Evolutionary conservation across 2,113 vertebrate genomes (phyloP).

Genomic region (Puma concolor): DNA sequence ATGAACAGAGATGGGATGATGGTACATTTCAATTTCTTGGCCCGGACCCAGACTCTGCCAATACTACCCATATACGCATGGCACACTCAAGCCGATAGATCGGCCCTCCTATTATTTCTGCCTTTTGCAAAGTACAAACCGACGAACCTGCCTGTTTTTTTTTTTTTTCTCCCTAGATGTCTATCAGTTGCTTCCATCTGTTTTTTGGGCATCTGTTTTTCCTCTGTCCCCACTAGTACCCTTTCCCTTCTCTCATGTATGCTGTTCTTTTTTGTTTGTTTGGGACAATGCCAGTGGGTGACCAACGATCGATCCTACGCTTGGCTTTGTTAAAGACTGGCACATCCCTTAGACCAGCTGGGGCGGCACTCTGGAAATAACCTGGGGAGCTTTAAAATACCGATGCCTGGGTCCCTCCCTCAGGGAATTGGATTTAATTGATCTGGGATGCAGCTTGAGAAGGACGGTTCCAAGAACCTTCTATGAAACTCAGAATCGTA

Average conservation of each 20-base stretch:
- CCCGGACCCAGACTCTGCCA: background rate
- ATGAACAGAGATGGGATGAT: background rate
- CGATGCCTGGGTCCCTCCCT: background rate
- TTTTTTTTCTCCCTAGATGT: background rate
- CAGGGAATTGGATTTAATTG: background rate
- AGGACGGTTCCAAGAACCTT: background rate
- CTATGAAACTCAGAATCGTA: background rate
- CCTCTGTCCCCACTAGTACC: background rate
- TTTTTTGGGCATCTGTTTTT: background rate
- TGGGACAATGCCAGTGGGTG: background rate
- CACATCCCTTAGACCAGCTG: rapidly evolving
- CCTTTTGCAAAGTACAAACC: background rate
- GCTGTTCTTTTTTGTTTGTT: background rate
- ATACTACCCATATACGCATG: rapidly evolving
- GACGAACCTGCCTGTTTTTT: background rate
- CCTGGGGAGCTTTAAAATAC: background rate
- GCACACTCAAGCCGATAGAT: background rate
- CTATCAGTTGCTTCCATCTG: background rate
- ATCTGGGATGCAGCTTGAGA: background rate
- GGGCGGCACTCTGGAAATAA: background rate
- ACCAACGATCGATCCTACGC: background rate
- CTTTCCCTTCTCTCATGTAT: background rate
- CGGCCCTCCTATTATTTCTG: background rate
- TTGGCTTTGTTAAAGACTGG: background rate
- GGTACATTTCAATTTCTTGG: background rate